Conservation (phyloP, 2,113 vertebrate species). For the Phalacrocorax pelagicus region DNA sequence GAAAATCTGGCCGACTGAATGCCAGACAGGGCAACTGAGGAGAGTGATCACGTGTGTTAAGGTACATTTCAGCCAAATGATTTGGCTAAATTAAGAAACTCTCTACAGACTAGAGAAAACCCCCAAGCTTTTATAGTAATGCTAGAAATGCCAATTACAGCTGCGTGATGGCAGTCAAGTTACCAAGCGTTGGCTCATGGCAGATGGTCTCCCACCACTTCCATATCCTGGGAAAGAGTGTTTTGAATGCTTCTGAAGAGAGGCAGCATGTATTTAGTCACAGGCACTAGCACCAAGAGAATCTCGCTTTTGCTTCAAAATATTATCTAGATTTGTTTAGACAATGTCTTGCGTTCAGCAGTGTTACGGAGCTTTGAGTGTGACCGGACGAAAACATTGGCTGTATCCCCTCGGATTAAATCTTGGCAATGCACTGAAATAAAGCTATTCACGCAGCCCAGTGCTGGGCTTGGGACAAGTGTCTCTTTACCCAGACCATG, state of each 20-base stretch:
- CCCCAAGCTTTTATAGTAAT: not conserved
- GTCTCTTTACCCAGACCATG: not conserved
- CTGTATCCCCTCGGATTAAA: not conserved
- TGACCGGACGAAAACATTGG: not conserved
- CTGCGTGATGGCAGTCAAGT: not conserved
- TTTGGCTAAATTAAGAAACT: not conserved
- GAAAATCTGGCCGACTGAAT: conserved; percentile 82
- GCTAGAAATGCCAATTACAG: not conserved
- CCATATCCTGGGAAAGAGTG: not conserved
- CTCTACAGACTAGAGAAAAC: not conserved
- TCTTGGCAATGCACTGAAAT: not conserved
- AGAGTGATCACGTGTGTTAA: conserved; percentile 76
- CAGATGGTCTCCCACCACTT: not conserved
- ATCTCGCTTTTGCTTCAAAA: not conserved
- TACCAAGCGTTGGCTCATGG: not conserved
- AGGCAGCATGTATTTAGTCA: not conserved
- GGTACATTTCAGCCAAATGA: conserved; percentile 59
- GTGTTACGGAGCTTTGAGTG: not conserved
- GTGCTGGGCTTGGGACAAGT: not conserved
- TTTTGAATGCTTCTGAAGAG: not conserved
- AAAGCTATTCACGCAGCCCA: not conserved
- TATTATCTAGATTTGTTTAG: not conserved
- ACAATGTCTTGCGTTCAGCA: not conserved
- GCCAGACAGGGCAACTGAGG: conserved; percentile 78
- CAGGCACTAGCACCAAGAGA: not conserved